A percentile compares a stretch with the other conserved stretches of the same genome.
Evolutionary conservation across 2,888 invertebrate genomes (phyloP).

Genomic region (Aethes cnicana): DNA sequence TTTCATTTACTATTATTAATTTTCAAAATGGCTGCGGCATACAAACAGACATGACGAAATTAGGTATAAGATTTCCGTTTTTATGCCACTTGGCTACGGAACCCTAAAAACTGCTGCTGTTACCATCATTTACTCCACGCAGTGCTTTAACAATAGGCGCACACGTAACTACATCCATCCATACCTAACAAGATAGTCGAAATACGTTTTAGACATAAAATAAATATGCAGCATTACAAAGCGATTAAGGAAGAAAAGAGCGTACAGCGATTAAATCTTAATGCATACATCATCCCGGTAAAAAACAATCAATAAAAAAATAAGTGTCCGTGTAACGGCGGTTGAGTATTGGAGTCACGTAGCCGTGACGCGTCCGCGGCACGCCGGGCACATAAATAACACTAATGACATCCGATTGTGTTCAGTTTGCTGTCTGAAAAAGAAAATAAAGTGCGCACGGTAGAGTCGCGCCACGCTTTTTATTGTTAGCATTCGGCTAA

Average conservation of each 20-base stretch:
- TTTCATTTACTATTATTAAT: no score
- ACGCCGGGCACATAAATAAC: slow-evolving; percentile 73
- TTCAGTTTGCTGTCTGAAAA: slow-evolving; percentile 49
- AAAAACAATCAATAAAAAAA: slow-evolving; percentile 33
- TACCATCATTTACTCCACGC: no score
- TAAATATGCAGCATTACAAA: neutral
- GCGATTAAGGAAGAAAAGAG: neutral
- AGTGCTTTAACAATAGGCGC: no score
- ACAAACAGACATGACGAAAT: no score
- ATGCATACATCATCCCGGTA: slow-evolving; percentile 16
- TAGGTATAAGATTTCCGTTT: no score
- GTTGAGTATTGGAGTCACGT: slow-evolving; percentile 52
- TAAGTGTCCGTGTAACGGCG: slow-evolving; percentile 31
- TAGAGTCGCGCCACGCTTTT: slow-evolving; percentile 19
- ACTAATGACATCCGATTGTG: slow-evolving; percentile 75
- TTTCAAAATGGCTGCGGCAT: no score
- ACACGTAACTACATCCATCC: no score
- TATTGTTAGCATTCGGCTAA: slow-evolving; percentile 19
- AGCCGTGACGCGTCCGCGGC: slow-evolving; percentile 53
- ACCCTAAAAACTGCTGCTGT: no score
- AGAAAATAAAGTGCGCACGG: slow-evolving; percentile 40
- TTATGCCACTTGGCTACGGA: no score
- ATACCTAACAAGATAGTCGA: no score
- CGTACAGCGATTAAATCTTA: slow-evolving; percentile 9
- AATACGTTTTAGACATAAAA: neutral